Evolutionary conservation across 2,113 vertebrate genomes (phyloP), one percentile per base, ranked within the genome.

Genomic region (Lampris megalopsis): DNA sequence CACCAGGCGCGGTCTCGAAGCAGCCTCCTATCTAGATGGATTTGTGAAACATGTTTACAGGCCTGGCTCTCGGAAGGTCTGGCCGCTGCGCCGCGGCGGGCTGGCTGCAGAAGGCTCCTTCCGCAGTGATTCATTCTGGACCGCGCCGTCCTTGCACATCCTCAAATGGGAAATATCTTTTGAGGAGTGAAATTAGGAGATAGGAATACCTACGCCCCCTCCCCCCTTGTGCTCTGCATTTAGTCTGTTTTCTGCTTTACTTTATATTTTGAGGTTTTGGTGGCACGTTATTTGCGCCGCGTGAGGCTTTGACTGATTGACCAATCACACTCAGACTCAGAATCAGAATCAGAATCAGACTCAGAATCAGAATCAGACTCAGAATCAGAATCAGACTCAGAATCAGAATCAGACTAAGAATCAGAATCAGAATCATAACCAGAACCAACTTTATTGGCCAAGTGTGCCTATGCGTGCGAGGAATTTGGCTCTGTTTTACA

Each of bases 31-130:
- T 89, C 77, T 63, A 78, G 85, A 92, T 90, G 80, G 86, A 85
- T 93, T 91, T 87, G 74, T 89, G 72, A 81, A 86, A 89, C 74
- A 80, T 91, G 89, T 91, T 90, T 93, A 92, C 90, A 70, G 82
- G 81, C 71, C 83, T 38, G 65, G 81, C 65, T 87, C 88, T 88
- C 90, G 88, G 90, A 92, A 92, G 91, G 90, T 85, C 85, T 89
- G 9, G 63, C 86, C 80, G 82, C 84, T 90, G 90, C 84, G 86
- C 85, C 38, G 86, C 85, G 62, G 24, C 24, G 24, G 24, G 24
- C 24, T 24, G 24, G 75, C 62, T 89, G 76, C 83, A 84, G 89
- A 90, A 86, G 82, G 47, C 37, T 37, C 49, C 54, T 75, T 86
- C 79, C 73, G 75, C 75, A 85, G 73, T 77, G 85, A 91, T 89